Evolutionary conservation across 2,888 invertebrate species (phyloP).

Genomic region (Apamea epomidion): DNA sequence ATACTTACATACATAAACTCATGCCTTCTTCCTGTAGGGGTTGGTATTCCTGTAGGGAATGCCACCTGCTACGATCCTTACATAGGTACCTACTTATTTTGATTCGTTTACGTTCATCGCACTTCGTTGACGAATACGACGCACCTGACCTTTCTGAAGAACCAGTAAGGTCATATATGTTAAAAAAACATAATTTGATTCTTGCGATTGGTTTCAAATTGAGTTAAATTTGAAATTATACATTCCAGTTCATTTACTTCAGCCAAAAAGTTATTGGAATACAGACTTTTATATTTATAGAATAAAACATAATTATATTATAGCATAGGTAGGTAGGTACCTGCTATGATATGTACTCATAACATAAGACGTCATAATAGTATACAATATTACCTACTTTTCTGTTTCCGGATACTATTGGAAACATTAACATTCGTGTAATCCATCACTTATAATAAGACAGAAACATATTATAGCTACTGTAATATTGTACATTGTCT

Average conservation of each 20-base stretch:
- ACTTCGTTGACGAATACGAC: too few species aligned
- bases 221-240: background rate
- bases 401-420: background rate
- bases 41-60: too few species aligned
- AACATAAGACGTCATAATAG: background rate
- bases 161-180: too few species aligned
- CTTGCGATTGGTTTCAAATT: background rate
- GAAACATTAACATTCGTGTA: slow-evolving; percentile 3
- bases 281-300: background rate
- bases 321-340: background rate
- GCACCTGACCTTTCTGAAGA: too few species aligned
- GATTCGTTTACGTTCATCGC: too few species aligned
- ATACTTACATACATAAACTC: too few species aligned
- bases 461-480: slow-evolving; percentile 10
- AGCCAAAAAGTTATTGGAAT: background rate
- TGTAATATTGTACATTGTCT: background rate
- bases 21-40: too few species aligned
- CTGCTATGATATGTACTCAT: background rate
- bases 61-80: too few species aligned
- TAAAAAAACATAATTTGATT: background rate
- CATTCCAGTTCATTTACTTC: background rate
- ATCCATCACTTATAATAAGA: slow-evolving; percentile 21
- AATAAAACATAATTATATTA: background rate
- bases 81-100: too few species aligned
- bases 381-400: background rate